Percentiles rank a stretch among this genome's conserved stretches.
Evolutionary conservation across 2,888 invertebrate species (phyloP).

Genomic region (Heliconius aoede): DNA sequence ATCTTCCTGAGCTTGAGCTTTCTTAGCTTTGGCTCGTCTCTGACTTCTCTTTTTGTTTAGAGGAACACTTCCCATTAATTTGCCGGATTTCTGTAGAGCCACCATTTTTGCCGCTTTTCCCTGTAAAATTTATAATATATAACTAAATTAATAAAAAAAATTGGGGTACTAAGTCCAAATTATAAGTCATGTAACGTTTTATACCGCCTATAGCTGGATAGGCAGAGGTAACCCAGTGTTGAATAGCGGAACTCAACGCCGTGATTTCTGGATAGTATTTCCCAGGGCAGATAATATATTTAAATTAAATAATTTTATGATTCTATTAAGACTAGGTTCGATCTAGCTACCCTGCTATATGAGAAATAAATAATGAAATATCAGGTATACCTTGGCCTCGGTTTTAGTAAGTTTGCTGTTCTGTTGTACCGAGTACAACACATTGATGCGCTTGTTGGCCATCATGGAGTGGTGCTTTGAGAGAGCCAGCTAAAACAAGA

Average conservation of each 20-base stretch:
- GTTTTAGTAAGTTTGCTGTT: slow-evolving; percentile 69
- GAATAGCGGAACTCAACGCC: too few species aligned
- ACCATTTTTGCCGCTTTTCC: slow-evolving; percentile 76
- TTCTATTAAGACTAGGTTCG: too few species aligned
- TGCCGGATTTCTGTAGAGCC: slow-evolving; percentile 74
- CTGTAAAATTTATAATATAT: slow-evolving; percentile 56
- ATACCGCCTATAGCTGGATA: not conserved
- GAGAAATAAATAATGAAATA: not conserved
- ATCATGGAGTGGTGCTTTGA: slow-evolving; percentile 80
- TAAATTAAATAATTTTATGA: too few species aligned
- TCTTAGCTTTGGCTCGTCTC: slow-evolving; percentile 67
- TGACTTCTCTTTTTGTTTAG: slow-evolving; percentile 70
- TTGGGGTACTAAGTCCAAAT: not conserved
- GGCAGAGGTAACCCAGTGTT: not conserved
- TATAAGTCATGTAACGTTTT: not conserved
- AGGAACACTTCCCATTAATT: slow-evolving; percentile 71
- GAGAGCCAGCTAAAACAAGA: slow-evolving; percentile 64
- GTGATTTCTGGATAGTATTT: too few species aligned
- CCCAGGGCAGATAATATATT: too few species aligned
- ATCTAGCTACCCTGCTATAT: too few species aligned
- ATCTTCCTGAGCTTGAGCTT: slow-evolving; percentile 60
- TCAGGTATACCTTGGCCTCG: slow-evolving; percentile 66
- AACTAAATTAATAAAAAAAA: not conserved
- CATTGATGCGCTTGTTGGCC: slow-evolving; percentile 72
- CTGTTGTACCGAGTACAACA: slow-evolving; percentile 71